Base-by-base conservation (phyloP, 2,797 vertebrate genomes). In the Bryconaethiops microstoma region DNA sequence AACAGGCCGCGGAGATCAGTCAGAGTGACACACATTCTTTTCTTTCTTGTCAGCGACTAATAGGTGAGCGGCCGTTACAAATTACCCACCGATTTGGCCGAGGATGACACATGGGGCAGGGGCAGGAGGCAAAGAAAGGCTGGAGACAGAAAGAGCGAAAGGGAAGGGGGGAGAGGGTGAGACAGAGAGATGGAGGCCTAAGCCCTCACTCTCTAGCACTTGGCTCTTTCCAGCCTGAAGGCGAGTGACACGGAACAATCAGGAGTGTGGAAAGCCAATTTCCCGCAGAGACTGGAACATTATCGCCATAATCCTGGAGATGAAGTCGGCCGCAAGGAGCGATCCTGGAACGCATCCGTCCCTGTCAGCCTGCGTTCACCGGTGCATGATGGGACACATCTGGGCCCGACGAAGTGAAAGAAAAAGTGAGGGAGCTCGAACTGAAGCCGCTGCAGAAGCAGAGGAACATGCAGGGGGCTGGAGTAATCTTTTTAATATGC, bases 31-130 rank as follows among this genome's bases (percentile, higher is more conserved):
- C 76, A 7, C 71, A 64, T 81, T 85, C 86, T 88, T 83, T 86
- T 87, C 87, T 88, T 85, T 84, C 67, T 88, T 88, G 91, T 92
- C 92, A 92, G 86, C 86, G 89, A 91, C 89, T 93, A 93, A 94
- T 93, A 90, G 91, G 87, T 80, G 84, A 84, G 87, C 86, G 86
- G 90, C 87, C 71, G 78, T 91, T 91, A 93, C 93, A 95, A 92
- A 94, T 92, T 92, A 90, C 86, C 85, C 88, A 65, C 83, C 87
- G 90, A 93, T 91, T 90, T 90, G 85, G 86, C 84, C 77, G 74
- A 83, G 67, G 88, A 88, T 91, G 90, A 91, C 90, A 91, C 90
- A 68, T 62, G 45, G 77, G 87, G 79, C 88, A 45, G 54, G 64
- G 64, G 54, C 57, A 62, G 84, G n/a, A n/a, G n/a, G 21, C 23